These are phyloP conservation scores for Calycopis cecrops DNA, from an alignment of 1,140 invertebrate species.

Conservation along the genomic window DNA sequence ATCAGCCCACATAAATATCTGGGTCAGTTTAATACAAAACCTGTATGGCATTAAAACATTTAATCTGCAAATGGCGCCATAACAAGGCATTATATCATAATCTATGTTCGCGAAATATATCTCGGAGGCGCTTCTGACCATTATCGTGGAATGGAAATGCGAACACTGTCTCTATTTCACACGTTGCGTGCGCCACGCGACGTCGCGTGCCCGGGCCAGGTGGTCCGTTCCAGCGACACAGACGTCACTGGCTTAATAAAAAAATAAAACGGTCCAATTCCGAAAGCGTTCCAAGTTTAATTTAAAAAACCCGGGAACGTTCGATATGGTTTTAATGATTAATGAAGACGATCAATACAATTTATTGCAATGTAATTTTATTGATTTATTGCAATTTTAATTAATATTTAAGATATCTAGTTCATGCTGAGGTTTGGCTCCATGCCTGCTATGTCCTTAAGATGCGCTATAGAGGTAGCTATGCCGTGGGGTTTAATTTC, in stretches of 20 bases:
- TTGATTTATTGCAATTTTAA: too few relatives aligned
- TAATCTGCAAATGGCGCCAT: too few relatives aligned
- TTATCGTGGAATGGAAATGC: neutral
- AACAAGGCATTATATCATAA: conserved; percentile 10
- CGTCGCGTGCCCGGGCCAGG: conserved; percentile 6
- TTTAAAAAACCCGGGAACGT: neutral
- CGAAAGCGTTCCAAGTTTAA: neutral
- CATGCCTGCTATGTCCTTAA: too few relatives aligned
- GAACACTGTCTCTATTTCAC: conserved; percentile 1
- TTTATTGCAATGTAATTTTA: too few relatives aligned
- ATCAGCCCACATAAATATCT: too few relatives aligned
- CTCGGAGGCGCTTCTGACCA: conserved; percentile 7
- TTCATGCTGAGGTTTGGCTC: too few relatives aligned
- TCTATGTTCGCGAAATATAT: neutral
- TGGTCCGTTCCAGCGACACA: conserved; percentile 13
- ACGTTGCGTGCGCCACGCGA: conserved; percentile 10
- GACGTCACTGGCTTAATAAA: conserved; percentile 7
- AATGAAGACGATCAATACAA: too few relatives aligned
- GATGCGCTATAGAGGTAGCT: too few relatives aligned
- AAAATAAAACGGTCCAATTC: neutral
- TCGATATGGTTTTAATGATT: neutral
- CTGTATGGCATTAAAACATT: too few relatives aligned
- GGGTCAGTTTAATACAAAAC: too few relatives aligned
- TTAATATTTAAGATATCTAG: too few relatives aligned
- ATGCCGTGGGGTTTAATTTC: too few relatives aligned